Evolutionary conservation across 2,888 invertebrate species (phyloP).

Genomic region (Acrocera orbiculus): DNA sequence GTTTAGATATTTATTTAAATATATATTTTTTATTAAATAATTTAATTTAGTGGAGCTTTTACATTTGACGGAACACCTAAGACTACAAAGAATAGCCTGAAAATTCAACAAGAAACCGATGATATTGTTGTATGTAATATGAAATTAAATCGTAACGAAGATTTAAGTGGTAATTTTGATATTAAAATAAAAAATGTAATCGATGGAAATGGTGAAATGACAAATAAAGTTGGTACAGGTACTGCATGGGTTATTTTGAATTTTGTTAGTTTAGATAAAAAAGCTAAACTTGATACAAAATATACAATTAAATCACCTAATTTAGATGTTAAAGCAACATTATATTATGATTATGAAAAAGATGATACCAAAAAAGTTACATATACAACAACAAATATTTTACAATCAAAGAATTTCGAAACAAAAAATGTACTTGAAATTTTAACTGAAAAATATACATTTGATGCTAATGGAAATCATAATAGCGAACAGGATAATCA

Average conservation of each 20-base stretch:
- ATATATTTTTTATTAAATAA: too few species aligned
- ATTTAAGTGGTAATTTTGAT: constrained; percentile 34
- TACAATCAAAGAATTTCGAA: constrained; percentile 35
- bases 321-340: constrained; percentile 41
- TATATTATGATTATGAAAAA: constrained; percentile 51
- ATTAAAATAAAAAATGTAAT: constrained; percentile 42
- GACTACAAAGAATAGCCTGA: constrained; percentile 29
- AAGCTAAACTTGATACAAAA: constrained; percentile 42
- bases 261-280: constrained; percentile 37
- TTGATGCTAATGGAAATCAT: constrained; percentile 18
- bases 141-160: constrained; percentile 22
- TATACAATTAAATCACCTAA: constrained; percentile 41
- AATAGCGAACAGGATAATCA: constrained; percentile 22
- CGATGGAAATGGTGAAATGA: constrained; percentile 41
- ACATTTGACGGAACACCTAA: constrained; percentile 21
- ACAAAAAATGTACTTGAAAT: constrained; percentile 41
- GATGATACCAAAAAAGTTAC: constrained; percentile 49
- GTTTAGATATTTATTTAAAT: too few species aligned
- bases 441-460: constrained; percentile 31
- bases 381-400: constrained; percentile 42
- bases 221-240: constrained; percentile 46
- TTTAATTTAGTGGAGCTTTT: constrained; percentile 16
- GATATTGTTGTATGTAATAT: constrained; percentile 19
- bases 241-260: constrained; percentile 31
- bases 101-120: constrained; percentile 20